phyloP scores from a whole-genome alignment of 2,888 invertebrate species.

The Tridacna crocea region DNA sequence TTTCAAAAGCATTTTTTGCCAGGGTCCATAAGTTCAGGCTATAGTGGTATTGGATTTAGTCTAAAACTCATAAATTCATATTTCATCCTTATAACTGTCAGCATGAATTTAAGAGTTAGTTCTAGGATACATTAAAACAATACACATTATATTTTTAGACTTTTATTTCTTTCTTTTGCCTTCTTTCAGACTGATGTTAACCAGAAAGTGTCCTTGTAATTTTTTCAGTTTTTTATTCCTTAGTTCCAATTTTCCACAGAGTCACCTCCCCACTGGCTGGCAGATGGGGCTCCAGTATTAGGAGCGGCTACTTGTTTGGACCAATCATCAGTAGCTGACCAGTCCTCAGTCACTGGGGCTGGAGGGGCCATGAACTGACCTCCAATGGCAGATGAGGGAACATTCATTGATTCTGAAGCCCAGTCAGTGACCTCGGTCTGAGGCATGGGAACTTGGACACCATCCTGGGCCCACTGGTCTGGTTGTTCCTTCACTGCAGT shows the following conservation, averaged over 20 bases:
- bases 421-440: constrained; percentile 77
- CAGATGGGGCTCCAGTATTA: constrained; percentile 45
- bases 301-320: constrained; percentile 65
- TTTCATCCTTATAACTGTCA: background rate
- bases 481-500: constrained; percentile 72
- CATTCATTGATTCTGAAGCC: constrained; percentile 77
- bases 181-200: background rate
- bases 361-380: constrained; percentile 58
- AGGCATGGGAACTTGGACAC: constrained; percentile 50
- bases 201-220: constrained; percentile 11
- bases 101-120: background rate
- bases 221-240: background rate
- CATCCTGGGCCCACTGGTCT: constrained; percentile 73
- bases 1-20: no score
- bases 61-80: background rate
- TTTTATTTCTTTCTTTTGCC: constrained; percentile 1
- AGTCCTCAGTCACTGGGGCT: constrained; percentile 67
- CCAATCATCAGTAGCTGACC: constrained; percentile 75
- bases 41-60: no score
- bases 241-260: constrained; percentile 77
- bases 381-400: constrained; percentile 64
- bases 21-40: no score
- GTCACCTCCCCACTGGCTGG: constrained; percentile 75
- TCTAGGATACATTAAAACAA: background rate
- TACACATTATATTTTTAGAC: background rate